These are phyloP conservation scores for Equus quagga DNA, from an alignment of 2,113 vertebrate genomes.

Conservation along the genomic window DNA sequence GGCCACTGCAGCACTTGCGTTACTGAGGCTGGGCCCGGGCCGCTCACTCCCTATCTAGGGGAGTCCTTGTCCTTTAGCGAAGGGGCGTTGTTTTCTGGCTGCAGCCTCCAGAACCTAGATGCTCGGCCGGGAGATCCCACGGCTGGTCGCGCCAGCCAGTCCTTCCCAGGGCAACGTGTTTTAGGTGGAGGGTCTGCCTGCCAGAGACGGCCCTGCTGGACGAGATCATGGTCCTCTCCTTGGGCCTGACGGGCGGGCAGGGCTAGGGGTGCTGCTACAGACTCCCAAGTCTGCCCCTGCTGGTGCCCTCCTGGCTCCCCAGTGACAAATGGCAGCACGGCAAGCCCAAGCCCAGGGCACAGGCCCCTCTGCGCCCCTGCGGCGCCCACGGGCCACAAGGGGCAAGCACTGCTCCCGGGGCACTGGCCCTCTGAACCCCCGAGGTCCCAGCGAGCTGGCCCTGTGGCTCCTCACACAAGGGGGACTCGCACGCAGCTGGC, in stretches of 20 bases:
- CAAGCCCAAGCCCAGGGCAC: neutral
- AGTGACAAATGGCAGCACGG: neutral
- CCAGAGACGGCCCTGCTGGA: neutral
- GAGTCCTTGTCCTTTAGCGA: neutral
- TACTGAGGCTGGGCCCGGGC: neutral
- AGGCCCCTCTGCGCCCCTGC: neutral
- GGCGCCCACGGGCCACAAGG: too few relatives aligned
- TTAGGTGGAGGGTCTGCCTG: neutral
- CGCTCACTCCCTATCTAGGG: neutral
- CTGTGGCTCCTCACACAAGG: too few relatives aligned
- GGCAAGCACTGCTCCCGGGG: neutral
- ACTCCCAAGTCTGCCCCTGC: neutral
- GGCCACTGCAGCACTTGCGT: neutral
- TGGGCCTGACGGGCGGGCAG: neutral
- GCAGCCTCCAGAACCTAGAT: neutral
- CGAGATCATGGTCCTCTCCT: neutral
- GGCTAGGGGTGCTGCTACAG: neutral
- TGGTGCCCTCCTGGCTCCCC: neutral
- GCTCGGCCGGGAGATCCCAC: neutral
- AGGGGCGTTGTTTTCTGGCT: neutral
- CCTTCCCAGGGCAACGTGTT: neutral
- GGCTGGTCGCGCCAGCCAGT: neutral
- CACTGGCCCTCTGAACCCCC: neutral
- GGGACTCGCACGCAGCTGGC: neutral
- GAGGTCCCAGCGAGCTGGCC: too few relatives aligned